These are phyloP conservation scores for Ceratina calcarata DNA, from an alignment of 1,140 invertebrate species.

Conservation along the genomic window DNA sequence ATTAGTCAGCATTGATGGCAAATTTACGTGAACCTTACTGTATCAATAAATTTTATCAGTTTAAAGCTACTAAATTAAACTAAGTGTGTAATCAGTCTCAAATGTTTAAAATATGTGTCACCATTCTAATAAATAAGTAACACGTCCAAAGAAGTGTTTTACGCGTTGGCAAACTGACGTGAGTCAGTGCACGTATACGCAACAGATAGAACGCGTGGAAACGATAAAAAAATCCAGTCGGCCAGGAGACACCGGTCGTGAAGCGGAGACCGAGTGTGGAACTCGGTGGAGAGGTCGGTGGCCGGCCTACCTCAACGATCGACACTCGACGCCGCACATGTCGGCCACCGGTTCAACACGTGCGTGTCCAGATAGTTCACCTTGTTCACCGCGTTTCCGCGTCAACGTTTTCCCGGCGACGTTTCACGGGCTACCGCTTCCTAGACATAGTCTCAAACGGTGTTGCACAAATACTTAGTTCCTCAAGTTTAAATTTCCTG, in stretches of 20 bases:
- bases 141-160: too few species aligned
- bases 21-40: too few species aligned
- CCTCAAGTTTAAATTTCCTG: too few species aligned
- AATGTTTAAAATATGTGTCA: too few species aligned
- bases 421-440: slow-evolving; percentile 17
- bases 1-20: too few species aligned
- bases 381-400: slow-evolving; percentile 34
- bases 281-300: slow-evolving; percentile 41
- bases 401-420: slow-evolving; percentile 7
- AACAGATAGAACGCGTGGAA: not conserved
- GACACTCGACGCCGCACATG: slow-evolving; percentile 45
- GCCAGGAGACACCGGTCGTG: not conserved
- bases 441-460: too few species aligned
- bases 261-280: slow-evolving; percentile 7
- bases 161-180: too few species aligned
- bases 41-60: too few species aligned
- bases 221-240: slow-evolving; percentile 22
- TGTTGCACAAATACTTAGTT: too few species aligned
- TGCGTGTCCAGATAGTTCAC: slow-evolving; percentile 36
- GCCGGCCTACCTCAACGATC: slow-evolving; percentile 55
- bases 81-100: too few species aligned
- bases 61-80: too few species aligned
- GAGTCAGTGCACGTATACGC: not conserved
- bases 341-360: slow-evolving; percentile 48
- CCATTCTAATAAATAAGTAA: too few species aligned